Percentiles rank a stretch among this genome's conserved stretches.
These are phyloP conservation scores for Seladonia tumulorum DNA, from an alignment of 2,888 invertebrate genomes.

Conservation along the genomic window DNA sequence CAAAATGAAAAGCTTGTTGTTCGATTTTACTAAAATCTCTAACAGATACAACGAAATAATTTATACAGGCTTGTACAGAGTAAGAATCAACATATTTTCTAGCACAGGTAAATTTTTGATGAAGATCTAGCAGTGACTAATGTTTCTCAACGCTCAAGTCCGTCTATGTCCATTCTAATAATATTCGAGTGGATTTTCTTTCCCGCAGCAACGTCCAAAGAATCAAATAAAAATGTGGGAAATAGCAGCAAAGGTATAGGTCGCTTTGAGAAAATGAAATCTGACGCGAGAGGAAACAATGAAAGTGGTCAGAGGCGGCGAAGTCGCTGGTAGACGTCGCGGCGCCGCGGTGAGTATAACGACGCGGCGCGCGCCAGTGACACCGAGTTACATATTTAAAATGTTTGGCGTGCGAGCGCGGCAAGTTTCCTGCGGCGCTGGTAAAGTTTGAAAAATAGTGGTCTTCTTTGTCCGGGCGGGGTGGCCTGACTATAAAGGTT, in stretches of 20 bases:
- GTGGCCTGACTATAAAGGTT: slow-evolving; percentile 7
- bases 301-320: not conserved
- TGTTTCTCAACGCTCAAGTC: too few species aligned
- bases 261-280: not conserved
- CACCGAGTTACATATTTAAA: slow-evolving; percentile 42
- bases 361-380: slow-evolving; percentile 24
- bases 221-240: not conserved
- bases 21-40: too few species aligned
- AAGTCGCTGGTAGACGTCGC: not conserved
- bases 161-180: not conserved
- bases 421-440: slow-evolving; percentile 14
- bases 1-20: not conserved
- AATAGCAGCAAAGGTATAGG: not conserved
- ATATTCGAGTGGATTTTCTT: not conserved
- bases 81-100: too few species aligned
- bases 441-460: slow-evolving; percentile 46
- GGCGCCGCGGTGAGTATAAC: not conserved
- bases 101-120: too few species aligned
- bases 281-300: not conserved
- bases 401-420: slow-evolving; percentile 3
- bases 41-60: too few species aligned
- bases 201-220: not conserved
- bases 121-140: too few species aligned
- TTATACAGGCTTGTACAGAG: too few species aligned
- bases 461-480: slow-evolving; percentile 34